Evolutionary conservation across 2,888 invertebrate species (phyloP), one percentile per base, ranked within the genome.

Genomic region (Drosophila acutilabella): DNA sequence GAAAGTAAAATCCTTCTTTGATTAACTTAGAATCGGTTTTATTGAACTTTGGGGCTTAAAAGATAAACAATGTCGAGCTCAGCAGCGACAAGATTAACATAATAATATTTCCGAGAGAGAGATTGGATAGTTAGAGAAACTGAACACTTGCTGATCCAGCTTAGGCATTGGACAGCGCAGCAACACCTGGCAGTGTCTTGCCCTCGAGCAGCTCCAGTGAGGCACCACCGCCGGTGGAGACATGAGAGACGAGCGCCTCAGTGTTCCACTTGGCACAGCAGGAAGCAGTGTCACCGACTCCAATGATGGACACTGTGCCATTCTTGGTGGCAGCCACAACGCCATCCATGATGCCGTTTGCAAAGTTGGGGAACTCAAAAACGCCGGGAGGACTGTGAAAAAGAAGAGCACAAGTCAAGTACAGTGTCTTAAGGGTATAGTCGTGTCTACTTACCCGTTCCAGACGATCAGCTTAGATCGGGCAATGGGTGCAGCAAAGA

Each of bases 381-480:
- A 99, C 99, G 61, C 99, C 99, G 59, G 97, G 96, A 1, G 99
- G 99, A 10, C 97, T 97, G 91, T 2, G 0, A 40, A 48, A 0
- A 47, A 51, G 8, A 30, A 30, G 30, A 30, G 8, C 30, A 30
- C 8, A 30, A 30, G 8, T 30, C 30, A 30, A 30, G 26, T 26
- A 26, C 26, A 11, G 13, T 2, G 36, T 11, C 36, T 13, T 0
- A 3, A 36, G 13, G 6, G 11, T 18, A 18, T 2, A 18, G 18
- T 18, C 18, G 18, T 18, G 18, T 2, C 8, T 16, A 26, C 74
- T 92, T 93, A 97, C 97, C 99, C 99, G 92, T 99, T 99, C 99
- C 99, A 99, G 2, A 99, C 98, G 90, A 99, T 98, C 4, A 98
- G 96, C 93, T 99, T 99, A 26, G 99, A 97, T 72, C 97, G 94